Evolutionary conservation across 2,888 invertebrate species (phyloP).

Genomic region (Stenurella melanura): DNA sequence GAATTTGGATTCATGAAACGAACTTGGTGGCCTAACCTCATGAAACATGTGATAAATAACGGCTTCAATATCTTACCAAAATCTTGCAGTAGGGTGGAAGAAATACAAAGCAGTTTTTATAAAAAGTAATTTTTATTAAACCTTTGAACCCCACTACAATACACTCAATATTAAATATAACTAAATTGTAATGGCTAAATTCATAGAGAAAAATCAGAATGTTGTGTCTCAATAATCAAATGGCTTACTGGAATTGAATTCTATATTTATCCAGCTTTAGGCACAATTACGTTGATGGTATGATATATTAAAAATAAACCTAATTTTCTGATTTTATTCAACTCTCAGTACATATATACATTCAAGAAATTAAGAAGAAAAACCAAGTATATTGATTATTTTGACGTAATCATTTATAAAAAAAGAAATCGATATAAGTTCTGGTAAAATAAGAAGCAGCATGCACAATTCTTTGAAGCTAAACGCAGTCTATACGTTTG

Average conservation of each 20-base stretch:
- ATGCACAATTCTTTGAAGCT: not conserved
- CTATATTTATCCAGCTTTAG: slow-evolving; percentile 53
- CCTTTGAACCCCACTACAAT: slow-evolving; percentile 67
- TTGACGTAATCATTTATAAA: slow-evolving; percentile 8
- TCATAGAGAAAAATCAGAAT: slow-evolving; percentile 50
- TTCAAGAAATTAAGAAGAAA: not conserved
- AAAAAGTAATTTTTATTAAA: slow-evolving; percentile 65
- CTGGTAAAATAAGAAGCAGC: not conserved
- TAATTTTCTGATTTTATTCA: slow-evolving; percentile 40
- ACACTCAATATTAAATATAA: slow-evolving; percentile 61
- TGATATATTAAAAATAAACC: slow-evolving; percentile 27
- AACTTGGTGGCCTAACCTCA: too few relatives aligned
- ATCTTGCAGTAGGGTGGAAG: not conserved
- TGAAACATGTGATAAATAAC: too few relatives aligned
- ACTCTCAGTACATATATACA: slow-evolving; percentile 33
- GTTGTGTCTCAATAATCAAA: slow-evolving; percentile 49
- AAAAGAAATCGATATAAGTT: not conserved
- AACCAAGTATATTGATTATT: slow-evolving; percentile 5
- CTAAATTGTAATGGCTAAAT: slow-evolving; percentile 54
- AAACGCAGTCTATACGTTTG: not conserved
- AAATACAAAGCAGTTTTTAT: slow-evolving; percentile 25
- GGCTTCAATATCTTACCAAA: too few relatives aligned
- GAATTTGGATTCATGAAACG: too few relatives aligned
- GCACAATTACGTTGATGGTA: slow-evolving; percentile 54
- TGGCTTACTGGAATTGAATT: slow-evolving; percentile 49